Evolutionary conservation across 2,888 invertebrate genomes (phyloP).

Genomic region (Plebejus argus): DNA sequence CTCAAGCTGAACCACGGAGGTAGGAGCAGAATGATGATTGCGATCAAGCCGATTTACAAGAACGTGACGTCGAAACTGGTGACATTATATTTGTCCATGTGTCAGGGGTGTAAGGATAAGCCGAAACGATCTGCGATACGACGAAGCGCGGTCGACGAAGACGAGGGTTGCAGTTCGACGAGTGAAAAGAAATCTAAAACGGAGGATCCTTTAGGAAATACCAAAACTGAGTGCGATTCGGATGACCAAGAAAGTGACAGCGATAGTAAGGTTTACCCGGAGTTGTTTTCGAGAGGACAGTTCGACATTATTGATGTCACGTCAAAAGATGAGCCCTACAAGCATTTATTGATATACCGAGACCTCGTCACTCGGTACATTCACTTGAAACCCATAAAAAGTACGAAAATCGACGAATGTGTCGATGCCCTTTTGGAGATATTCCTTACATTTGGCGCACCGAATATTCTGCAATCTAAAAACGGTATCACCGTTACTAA

Average conservation of each 20-base stretch:
- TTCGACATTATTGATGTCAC: slow-evolving; percentile 55
- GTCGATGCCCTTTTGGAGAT: slow-evolving; percentile 55
- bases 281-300: slow-evolving; percentile 57
- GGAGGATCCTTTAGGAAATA: slow-evolving; percentile 37
- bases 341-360: slow-evolving; percentile 58
- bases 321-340: slow-evolving; percentile 52
- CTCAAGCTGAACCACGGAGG: slow-evolving; percentile 56
- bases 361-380: slow-evolving; percentile 54
- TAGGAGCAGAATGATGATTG: slow-evolving; percentile 53
- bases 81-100: slow-evolving; percentile 54
- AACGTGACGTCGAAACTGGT: slow-evolving; percentile 57
- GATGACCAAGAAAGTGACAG: slow-evolving; percentile 30
- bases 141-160: neutral
- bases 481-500: slow-evolving; percentile 54
- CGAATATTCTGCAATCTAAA: slow-evolving; percentile 60
- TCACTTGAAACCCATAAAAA: slow-evolving; percentile 55
- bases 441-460: slow-evolving; percentile 59
- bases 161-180: neutral
- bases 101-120: slow-evolving; percentile 53
- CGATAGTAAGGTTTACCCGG: slow-evolving; percentile 46
- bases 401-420: slow-evolving; percentile 51
- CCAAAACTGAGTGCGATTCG: slow-evolving; percentile 31
- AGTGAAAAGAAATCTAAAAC: neutral
- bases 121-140: neutral
- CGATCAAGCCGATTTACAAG: slow-evolving; percentile 54